These are phyloP conservation scores for Nomada ruficornis DNA, from an alignment of 2,888 invertebrate species.

Conservation along the genomic window DNA sequence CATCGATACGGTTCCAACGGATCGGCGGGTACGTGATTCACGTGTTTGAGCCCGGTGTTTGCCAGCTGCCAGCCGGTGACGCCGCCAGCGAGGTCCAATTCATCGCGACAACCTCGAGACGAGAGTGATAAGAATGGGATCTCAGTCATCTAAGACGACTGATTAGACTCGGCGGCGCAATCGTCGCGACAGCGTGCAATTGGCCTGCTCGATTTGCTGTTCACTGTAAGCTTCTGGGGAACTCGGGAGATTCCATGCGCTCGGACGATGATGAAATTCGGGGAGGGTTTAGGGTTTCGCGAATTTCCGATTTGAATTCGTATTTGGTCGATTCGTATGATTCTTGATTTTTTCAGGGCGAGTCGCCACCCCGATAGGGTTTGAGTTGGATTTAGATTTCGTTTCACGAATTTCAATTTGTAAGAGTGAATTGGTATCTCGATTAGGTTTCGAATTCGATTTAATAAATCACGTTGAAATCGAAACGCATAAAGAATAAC, in stretches of 20 bases:
- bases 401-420: too few relatives aligned
- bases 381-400: too few relatives aligned
- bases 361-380: too few relatives aligned
- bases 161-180: slow-evolving; percentile 43
- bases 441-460: too few relatives aligned
- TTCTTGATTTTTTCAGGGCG: too few relatives aligned
- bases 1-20: background rate
- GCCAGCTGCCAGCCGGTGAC: slow-evolving; percentile 41
- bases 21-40: slow-evolving; percentile 26
- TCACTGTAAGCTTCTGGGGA: background rate
- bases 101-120: slow-evolving; percentile 59
- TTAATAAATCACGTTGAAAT: background rate
- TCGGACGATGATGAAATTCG: background rate
- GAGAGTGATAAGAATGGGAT: slow-evolving; percentile 58
- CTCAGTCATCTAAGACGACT: slow-evolving; percentile 39
- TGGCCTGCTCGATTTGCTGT: background rate
- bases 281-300: background rate
- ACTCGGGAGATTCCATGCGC: background rate
- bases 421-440: too few relatives aligned
- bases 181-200: slow-evolving; percentile 40
- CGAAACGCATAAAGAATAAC: background rate
- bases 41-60: slow-evolving; percentile 43
- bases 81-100: slow-evolving; percentile 55
- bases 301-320: too few relatives aligned
- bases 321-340: background rate